Evolutionary conservation across 2,888 invertebrate species (phyloP).

Genomic region (Meiosimyza platycephala): DNA sequence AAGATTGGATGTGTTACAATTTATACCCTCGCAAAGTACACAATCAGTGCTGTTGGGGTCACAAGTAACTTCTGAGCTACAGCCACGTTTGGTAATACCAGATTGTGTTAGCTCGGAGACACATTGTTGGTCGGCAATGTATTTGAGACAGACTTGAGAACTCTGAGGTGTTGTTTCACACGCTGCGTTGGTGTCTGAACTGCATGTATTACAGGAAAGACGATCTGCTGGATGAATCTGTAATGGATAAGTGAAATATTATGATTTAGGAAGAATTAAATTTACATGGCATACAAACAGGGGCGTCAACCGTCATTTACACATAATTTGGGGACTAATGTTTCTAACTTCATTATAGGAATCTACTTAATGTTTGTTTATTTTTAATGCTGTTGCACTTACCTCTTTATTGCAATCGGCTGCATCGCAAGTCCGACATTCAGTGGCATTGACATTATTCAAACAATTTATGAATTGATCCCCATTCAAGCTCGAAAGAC

Average conservation of each 20-base stretch:
- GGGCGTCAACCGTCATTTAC: no score
- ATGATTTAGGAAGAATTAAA: not conserved
- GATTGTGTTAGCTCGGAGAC: slow-evolving; percentile 47
- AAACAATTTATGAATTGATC: slow-evolving; percentile 53
- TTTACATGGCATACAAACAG: not conserved
- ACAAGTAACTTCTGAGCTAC: slow-evolving; percentile 52
- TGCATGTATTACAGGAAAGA: slow-evolving; percentile 55
- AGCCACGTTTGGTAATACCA: slow-evolving; percentile 57
- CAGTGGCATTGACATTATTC: slow-evolving; percentile 42
- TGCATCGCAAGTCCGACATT: slow-evolving; percentile 53
- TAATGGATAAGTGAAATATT: not conserved
- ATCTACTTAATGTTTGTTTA: no score
- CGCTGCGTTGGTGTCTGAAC: slow-evolving; percentile 43
- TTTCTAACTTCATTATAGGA: no score
- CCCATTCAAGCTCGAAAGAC: slow-evolving; percentile 50
- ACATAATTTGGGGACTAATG: no score
- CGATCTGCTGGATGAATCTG: slow-evolving; percentile 59
- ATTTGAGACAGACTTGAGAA: slow-evolving; percentile 48
- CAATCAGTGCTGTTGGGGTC: slow-evolving; percentile 45
- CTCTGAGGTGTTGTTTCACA: slow-evolving; percentile 52
- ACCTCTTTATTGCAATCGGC: slow-evolving; percentile 55
- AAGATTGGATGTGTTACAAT: slow-evolving; percentile 56
- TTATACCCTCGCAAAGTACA: slow-evolving; percentile 47
- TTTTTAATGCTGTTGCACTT: slow-evolving; percentile 3
- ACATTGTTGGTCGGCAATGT: slow-evolving; percentile 50